Evolutionary conservation across 2,888 invertebrate species (phyloP).

Genomic region (Chironomus riparius): DNA sequence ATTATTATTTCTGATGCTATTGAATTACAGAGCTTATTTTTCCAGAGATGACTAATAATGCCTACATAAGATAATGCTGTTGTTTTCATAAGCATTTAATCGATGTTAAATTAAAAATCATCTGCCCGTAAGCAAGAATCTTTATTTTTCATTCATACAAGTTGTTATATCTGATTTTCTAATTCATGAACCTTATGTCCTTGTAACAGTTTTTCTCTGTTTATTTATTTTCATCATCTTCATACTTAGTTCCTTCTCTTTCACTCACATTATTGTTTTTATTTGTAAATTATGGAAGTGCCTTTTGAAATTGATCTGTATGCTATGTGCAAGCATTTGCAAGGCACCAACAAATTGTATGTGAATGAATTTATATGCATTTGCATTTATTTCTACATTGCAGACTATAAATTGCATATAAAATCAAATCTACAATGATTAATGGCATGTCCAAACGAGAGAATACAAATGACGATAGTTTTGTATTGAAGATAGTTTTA

Average conservation of each 20-base stretch:
- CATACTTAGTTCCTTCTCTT: neutral
- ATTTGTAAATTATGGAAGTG: neutral
- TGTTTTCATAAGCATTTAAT: neutral
- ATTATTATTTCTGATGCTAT: neutral
- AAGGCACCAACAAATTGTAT: too few species aligned
- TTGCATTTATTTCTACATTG: too few species aligned
- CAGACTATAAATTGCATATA: too few species aligned
- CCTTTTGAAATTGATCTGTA: neutral
- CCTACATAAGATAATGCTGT: neutral
- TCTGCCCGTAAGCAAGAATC: neutral
- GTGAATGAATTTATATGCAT: too few species aligned
- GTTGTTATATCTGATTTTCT: too few species aligned
- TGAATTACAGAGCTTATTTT: neutral
- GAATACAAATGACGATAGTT: too few species aligned
- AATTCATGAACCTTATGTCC: neutral
- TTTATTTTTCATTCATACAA: neutral
- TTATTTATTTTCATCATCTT: too few species aligned
- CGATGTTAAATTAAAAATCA: neutral
- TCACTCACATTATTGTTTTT: neutral
- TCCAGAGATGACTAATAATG: constrained; percentile 4
- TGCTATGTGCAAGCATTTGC: neutral
- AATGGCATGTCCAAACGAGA: too few species aligned
- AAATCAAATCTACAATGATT: too few species aligned
- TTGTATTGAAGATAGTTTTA: too few species aligned
- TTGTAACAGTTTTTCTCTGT: neutral